Percentiles rank a stretch among this genome's conserved stretches.
These are phyloP conservation scores for Crioceris asparagi DNA, from an alignment of 2,888 invertebrate species.

Conservation along the genomic window DNA sequence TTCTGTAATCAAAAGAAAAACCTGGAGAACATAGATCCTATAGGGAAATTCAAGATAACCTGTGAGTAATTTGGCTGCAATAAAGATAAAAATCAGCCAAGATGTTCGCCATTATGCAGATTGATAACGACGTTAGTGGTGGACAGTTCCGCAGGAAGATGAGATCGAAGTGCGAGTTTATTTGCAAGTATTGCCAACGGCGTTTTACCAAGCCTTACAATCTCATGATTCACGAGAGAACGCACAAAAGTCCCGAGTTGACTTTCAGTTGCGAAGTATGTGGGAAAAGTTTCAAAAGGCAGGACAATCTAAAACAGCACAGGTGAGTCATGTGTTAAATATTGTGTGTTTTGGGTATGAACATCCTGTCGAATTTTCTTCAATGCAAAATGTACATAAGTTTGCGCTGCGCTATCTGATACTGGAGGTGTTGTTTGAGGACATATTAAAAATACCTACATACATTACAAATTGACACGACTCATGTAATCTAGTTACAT, in stretches of 20 bases:
- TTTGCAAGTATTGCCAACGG: slow-evolving; percentile 95
- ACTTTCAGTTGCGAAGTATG: slow-evolving; percentile 97
- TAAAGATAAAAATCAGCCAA: slow-evolving; percentile 41
- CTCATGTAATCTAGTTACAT: too few relatives aligned
- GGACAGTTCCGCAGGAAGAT: slow-evolving; percentile 79
- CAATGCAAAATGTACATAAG: too few relatives aligned
- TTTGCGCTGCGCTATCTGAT: too few relatives aligned
- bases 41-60: too few relatives aligned
- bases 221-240: slow-evolving; percentile 95
- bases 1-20: too few relatives aligned
- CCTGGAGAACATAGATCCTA: too few relatives aligned
- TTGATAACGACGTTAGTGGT: slow-evolving; percentile 76
- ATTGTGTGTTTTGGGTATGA: background rate
- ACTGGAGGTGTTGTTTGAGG: too few relatives aligned
- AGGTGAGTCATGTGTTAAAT: slow-evolving; percentile 46
- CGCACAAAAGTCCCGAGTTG: slow-evolving; percentile 92
- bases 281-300: slow-evolving; percentile 94
- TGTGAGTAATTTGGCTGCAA: too few relatives aligned
- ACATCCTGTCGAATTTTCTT: too few relatives aligned
- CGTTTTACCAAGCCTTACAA: slow-evolving; percentile 98
- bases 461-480: too few relatives aligned
- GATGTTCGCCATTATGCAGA: slow-evolving; percentile 87
- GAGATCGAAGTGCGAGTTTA: slow-evolving; percentile 93
- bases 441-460: too few relatives aligned
- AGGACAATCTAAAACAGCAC: slow-evolving; percentile 92